Evolutionary conservation across 2,888 invertebrate genomes (phyloP).

Genomic region (Nomada ferruginata): DNA sequence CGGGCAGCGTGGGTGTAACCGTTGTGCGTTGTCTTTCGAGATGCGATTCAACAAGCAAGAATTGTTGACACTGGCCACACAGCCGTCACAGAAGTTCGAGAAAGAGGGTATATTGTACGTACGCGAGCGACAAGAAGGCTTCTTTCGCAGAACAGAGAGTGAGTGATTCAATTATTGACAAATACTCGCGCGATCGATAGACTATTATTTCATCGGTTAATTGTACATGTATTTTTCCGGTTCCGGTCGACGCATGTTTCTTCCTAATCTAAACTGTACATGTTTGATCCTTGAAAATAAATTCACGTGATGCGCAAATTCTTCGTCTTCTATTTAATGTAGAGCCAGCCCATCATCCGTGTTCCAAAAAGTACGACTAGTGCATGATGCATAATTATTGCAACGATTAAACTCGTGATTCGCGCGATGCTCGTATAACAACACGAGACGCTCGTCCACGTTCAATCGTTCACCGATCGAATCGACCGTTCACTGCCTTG

Average conservation of each 20-base stretch:
- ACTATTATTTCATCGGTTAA: slow-evolving; percentile 20
- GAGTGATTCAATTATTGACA: slow-evolving; percentile 81
- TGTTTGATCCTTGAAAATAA: slow-evolving; percentile 64
- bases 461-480: neutral
- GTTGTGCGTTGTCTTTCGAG: slow-evolving; percentile 51
- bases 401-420: neutral
- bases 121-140: slow-evolving; percentile 95
- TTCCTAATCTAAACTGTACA: slow-evolving; percentile 57
- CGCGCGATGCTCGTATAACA: neutral
- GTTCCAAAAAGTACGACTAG: slow-evolving; percentile 9
- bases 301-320: slow-evolving; percentile 57
- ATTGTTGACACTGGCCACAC: slow-evolving; percentile 92
- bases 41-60: slow-evolving; percentile 98
- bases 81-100: slow-evolving; percentile 94
- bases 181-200: slow-evolving; percentile 35
- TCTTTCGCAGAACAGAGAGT: slow-evolving; percentile 97
- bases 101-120: slow-evolving; percentile 95
- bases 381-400: neutral
- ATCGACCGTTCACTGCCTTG: neutral
- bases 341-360: slow-evolving; percentile 50
- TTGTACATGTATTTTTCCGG: slow-evolving; percentile 51
- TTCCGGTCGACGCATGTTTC: slow-evolving; percentile 65
- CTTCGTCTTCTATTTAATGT: slow-evolving; percentile 56
- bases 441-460: neutral
- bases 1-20: slow-evolving; percentile 32